phyloP scores from a whole-genome alignment of 2,888 invertebrate species.

The Allygus modestus region DNA sequence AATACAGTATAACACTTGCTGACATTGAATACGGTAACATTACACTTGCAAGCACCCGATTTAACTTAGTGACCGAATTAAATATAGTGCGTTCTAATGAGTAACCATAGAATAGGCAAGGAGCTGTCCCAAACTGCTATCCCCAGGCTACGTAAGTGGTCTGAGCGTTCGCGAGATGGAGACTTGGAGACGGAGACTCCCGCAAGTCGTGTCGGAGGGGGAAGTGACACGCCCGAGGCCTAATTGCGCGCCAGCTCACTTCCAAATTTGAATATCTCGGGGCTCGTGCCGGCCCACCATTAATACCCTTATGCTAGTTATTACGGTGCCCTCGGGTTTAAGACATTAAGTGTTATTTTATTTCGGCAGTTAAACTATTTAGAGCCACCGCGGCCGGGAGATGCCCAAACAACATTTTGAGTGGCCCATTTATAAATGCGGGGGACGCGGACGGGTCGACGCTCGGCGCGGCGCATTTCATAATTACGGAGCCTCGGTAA shows the following conservation, averaged over 20 bases:
- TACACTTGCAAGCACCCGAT: too few relatives aligned
- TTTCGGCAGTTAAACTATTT: slow-evolving; percentile 58
- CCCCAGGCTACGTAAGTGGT: too few relatives aligned
- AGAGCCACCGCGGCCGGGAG: slow-evolving; percentile 28
- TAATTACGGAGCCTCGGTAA: slow-evolving; percentile 7
- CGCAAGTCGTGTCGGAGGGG: too few relatives aligned
- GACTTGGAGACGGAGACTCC: too few relatives aligned
- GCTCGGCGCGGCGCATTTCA: not conserved
- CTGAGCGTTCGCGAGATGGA: too few relatives aligned
- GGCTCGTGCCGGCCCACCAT: slow-evolving; percentile 51
- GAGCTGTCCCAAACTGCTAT: too few relatives aligned
- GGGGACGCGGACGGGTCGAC: slow-evolving; percentile 1
- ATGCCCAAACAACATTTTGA: slow-evolving; percentile 28
- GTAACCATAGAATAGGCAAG: too few relatives aligned
- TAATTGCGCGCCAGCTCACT: slow-evolving; percentile 23
- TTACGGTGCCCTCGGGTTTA: slow-evolving; percentile 47
- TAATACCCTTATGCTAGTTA: slow-evolving; percentile 19
- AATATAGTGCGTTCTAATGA: too few relatives aligned
- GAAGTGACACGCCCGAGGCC: slow-evolving; percentile 41
- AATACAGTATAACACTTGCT: too few relatives aligned
- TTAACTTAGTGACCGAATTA: too few relatives aligned
- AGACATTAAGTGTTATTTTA: slow-evolving; percentile 60
- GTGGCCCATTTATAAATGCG: slow-evolving; percentile 38
- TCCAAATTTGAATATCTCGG: slow-evolving; percentile 58
- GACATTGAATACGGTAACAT: too few relatives aligned